Evolutionary conservation across 2,888 invertebrate species (phyloP), one percentile per base, ranked within the genome.

Genomic region (Eupithecia tripunctaria): DNA sequence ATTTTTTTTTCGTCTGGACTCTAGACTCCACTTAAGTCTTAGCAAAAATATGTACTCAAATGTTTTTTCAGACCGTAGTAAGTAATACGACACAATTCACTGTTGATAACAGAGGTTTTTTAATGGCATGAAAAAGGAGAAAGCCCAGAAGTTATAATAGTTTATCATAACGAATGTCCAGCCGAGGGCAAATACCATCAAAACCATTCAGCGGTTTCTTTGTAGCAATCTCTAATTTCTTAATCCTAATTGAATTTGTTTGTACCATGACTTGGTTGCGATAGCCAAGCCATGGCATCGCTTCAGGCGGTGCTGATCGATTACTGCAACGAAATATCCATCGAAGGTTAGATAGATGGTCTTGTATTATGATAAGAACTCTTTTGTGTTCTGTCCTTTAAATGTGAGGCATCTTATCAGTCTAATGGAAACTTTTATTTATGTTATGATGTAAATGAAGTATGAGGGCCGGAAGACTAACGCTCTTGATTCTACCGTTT

Each of bases 181-280:
- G 89, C 89, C 90, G 79, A 84, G 81, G 84, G 88, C 80, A 84
- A 84, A 80, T 80, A 84, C 76, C 84, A 84, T 88, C 87, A 86
- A 88, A 86, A 86, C 86, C 84, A 77, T 75, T 79, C 81, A 81
- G 87, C 93, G 93, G 92, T 85, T 80, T 84, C 90, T 93, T 92
- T 91, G 90, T 90, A 85, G 76, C 76, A 76, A 84, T 82, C 81
- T 88, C 90, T 91, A 92, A 92, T 91, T 93, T 92, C 92, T 93
- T 93, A 93, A 93, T 92, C 90, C 92, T 93, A 93, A 94, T 93
- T 94, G 93, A 93, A 89, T 93, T 93, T 93, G 91, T 92, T 93
- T 92, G 93, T 94, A 89, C 86, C 85, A 84, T 83, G 84, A 82
- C 83, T 82, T 80, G 76, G 81, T 80, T 75, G 82, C 82, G 90